phyloP scores from a whole-genome alignment of 1,140 invertebrate species.

The Oncopodura yosiiana region DNA sequence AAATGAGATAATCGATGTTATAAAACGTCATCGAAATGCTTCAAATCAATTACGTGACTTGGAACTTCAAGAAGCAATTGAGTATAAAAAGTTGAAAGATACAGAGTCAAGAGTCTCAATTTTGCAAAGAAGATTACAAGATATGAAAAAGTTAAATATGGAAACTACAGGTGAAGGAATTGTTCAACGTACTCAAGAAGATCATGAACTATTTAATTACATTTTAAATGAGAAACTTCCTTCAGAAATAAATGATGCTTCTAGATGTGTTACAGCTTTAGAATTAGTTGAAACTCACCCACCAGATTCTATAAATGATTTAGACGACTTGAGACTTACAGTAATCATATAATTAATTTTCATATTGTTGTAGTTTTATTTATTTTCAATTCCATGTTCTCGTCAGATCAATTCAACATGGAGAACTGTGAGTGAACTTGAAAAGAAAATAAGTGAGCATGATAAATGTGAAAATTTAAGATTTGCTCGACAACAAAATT shows the following conservation, averaged over 20 bases:
- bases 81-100: background rate
- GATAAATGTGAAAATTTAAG: too few species aligned
- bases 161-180: background rate
- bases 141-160: background rate
- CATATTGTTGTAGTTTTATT: too few species aligned
- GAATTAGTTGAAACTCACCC: background rate
- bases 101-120: background rate
- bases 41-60: background rate
- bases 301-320: background rate
- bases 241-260: background rate
- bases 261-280: background rate
- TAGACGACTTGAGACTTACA: slow-evolving; percentile 2
- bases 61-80: background rate
- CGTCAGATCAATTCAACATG: too few species aligned
- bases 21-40: background rate
- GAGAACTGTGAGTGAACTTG: too few species aligned
- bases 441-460: too few species aligned
- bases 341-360: background rate
- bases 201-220: slow-evolving; percentile 1
- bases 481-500: too few species aligned
- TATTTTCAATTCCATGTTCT: too few species aligned
- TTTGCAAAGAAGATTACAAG: background rate
- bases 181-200: background rate
- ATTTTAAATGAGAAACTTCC: background rate
- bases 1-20: background rate